These are phyloP conservation scores for Oryzias dopingdopingensis DNA, from an alignment of 2,797 vertebrate genomes.

Conservation along the genomic window DNA sequence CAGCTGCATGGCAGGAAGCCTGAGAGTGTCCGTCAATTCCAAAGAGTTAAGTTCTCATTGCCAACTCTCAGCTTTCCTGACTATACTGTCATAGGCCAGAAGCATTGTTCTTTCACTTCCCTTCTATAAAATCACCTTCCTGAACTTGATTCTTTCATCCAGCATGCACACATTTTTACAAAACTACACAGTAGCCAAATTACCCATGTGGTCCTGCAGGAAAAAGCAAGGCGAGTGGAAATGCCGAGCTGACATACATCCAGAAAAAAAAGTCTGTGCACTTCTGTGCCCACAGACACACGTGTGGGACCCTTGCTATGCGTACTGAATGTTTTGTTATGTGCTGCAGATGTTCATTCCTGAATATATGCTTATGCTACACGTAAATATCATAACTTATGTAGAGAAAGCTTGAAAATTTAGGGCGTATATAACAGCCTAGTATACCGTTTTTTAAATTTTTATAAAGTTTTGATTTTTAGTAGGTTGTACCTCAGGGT, in stretches of 20 bases:
- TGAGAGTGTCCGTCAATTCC: no score
- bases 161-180: constrained; percentile 8
- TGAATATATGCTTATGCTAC: no score
- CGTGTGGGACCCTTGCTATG: constrained; percentile 20
- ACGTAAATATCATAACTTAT: no score
- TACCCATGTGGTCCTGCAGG: constrained; percentile 14
- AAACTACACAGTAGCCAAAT: neutral
- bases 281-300: neutral
- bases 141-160: constrained; percentile 40
- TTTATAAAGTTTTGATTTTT: no score
- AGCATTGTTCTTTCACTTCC: constrained; percentile 75
- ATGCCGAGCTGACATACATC: constrained; percentile 56
- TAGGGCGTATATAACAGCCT: no score
- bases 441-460: no score
- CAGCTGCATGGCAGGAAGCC: no score
- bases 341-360: constrained; percentile 5
- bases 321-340: constrained; percentile 4
- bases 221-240: constrained; percentile 23
- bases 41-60: constrained; percentile 1
- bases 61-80: constrained; percentile 17
- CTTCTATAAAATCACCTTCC: constrained; percentile 55
- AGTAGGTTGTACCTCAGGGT: no score
- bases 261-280: constrained; percentile 25
- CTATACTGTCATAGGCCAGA: constrained; percentile 25
- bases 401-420: no score